These are phyloP conservation scores for Leuctra nigra DNA, from an alignment of 2,888 invertebrate genomes.

Conservation along the genomic window DNA sequence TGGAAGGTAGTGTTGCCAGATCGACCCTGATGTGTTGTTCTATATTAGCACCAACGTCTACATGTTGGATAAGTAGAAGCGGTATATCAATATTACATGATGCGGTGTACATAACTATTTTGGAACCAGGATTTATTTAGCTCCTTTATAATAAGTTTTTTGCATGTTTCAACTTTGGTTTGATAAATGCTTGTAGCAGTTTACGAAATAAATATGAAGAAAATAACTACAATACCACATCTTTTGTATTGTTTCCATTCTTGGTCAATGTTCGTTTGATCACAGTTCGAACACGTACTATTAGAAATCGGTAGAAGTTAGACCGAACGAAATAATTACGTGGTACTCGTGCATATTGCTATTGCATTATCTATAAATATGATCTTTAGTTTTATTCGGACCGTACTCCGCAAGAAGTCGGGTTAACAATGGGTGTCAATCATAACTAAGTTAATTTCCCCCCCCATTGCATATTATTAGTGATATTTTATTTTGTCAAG, in stretches of 20 bases:
- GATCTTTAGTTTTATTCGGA: too few species aligned
- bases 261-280: background rate
- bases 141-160: constrained; percentile 28
- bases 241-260: constrained; percentile 6
- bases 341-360: too few species aligned
- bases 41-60: constrained; percentile 21
- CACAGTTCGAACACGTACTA: too few species aligned
- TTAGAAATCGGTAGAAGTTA: too few species aligned
- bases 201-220: constrained; percentile 26
- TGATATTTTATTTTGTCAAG: too few species aligned
- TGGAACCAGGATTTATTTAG: constrained; percentile 28
- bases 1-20: constrained; percentile 15
- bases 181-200: constrained; percentile 30
- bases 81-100: constrained; percentile 25
- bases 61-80: constrained; percentile 22
- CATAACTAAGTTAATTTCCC: too few species aligned
- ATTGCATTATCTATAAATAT: too few species aligned
- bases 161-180: constrained; percentile 29
- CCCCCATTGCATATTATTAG: too few species aligned
- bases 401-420: too few species aligned
- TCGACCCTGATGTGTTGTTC: constrained; percentile 15
- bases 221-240: constrained; percentile 22
- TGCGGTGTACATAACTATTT: constrained; percentile 29
- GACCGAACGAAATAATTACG: too few species aligned
- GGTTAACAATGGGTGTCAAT: too few species aligned